Conservation (phyloP, 35 echinoderm and acorn worm genomes). For the Heliocidaris tuberculata region DNA sequence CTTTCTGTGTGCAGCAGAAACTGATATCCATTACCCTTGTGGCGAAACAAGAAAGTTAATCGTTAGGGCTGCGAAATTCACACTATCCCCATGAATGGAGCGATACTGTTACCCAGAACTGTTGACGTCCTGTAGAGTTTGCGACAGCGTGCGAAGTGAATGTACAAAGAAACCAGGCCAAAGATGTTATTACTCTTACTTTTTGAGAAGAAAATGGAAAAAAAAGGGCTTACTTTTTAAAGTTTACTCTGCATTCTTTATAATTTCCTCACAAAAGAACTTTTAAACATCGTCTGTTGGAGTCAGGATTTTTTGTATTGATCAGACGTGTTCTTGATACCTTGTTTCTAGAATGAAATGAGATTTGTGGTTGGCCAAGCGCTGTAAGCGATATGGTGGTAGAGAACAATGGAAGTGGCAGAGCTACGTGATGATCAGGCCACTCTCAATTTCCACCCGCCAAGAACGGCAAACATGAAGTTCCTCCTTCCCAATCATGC, state of each 20-base stretch:
- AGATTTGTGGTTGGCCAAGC: not conserved
- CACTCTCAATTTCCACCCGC: not conserved
- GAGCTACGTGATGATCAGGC: not conserved
- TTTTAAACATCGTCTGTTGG: not conserved
- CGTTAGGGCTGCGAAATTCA: conserved; percentile 42
- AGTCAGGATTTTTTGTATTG: conserved; percentile 25
- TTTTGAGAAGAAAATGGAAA: not conserved
- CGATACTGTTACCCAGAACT: not conserved
- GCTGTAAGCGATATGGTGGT: not conserved
- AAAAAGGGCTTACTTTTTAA: not conserved
- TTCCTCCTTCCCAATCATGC: not conserved
- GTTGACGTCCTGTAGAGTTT: not conserved
- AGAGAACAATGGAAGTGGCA: conserved; percentile 13
- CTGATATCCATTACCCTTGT: not conserved
- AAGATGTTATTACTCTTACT: conserved; percentile 13
- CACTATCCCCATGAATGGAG: conserved; percentile 13
- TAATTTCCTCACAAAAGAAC: conserved; percentile 4
- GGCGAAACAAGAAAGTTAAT: conserved; percentile 48
- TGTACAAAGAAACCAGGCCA: not conserved
- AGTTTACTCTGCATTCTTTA: conserved; percentile 5
- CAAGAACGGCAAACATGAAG: not conserved
- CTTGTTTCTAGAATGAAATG: conserved; percentile 20
- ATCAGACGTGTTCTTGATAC: conserved; percentile 27
- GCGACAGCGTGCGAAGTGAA: not conserved
- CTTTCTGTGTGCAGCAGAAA: not conserved